Conservation (phyloP, 1,140 invertebrate genomes). For the Caerostris extrusa region DNA sequence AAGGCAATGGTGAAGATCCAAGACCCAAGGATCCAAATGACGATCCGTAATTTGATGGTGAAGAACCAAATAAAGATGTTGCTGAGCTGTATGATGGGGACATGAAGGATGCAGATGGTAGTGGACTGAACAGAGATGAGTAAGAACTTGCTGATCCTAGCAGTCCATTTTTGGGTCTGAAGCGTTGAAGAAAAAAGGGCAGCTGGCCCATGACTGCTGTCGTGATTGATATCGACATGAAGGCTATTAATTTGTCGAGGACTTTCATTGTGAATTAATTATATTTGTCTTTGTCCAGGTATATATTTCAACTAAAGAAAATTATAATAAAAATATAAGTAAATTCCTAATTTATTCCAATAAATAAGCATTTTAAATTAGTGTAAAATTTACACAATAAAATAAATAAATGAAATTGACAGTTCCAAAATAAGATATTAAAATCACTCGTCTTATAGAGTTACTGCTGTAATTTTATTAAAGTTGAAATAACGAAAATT, state of each 20-base stretch:
- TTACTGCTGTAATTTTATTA: no score
- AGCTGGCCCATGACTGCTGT: constrained; percentile 35
- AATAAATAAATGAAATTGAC: no score
- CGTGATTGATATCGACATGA: constrained; percentile 1
- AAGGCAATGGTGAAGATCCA: constrained; percentile 12
- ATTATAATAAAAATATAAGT: background rate
- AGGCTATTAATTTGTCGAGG: constrained; percentile 32
- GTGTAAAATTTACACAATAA: no score
- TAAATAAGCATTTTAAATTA: no score
- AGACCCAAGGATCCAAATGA: constrained; percentile 29
- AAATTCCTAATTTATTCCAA: no score
- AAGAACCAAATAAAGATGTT: background rate
- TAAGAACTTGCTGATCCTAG: background rate
- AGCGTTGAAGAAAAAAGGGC: constrained; percentile 63
- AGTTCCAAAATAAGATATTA: no score
- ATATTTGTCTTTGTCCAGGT: background rate
- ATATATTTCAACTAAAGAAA: constrained; percentile 1
- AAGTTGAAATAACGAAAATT: no score
- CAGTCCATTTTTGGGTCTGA: constrained; percentile 38
- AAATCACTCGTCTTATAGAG: no score
- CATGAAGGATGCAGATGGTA: constrained; percentile 17
- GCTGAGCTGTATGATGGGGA: constrained; percentile 34
- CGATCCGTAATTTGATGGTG: background rate
- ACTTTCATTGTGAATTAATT: constrained; percentile 2
- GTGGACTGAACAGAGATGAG: constrained; percentile 16